Percentiles rank a stretch among this genome's conserved stretches.
Conservation (phyloP, 2,113 vertebrate species). For the Cromileptes altivelis region DNA sequence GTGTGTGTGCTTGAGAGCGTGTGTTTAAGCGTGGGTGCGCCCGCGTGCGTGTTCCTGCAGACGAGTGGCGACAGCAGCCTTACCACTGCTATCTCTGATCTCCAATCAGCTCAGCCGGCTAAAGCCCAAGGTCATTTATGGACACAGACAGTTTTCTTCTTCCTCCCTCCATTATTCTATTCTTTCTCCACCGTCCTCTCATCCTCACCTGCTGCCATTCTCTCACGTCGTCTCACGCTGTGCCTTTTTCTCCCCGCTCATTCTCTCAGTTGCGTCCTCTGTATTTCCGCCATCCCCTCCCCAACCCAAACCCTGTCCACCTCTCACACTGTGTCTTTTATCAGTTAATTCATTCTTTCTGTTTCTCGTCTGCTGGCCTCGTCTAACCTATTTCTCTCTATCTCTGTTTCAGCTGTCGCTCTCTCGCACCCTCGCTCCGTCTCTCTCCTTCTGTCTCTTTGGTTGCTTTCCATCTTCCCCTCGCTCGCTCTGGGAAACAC, state of each 20-base stretch:
- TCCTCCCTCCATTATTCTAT: conserved; percentile 45
- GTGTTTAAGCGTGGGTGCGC: conserved; percentile 11
- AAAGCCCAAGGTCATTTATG: conserved; percentile 78
- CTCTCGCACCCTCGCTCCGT: conserved; percentile 21
- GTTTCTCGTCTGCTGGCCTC: conserved; percentile 71
- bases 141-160: conserved; percentile 43
- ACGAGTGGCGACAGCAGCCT: conserved; percentile 64
- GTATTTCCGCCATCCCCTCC: conserved; percentile 35
- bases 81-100: conserved; percentile 73
- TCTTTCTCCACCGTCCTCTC: conserved; percentile 34
- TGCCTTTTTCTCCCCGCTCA: conserved; percentile 14
- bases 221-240: conserved; percentile 38
- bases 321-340: conserved; percentile 68
- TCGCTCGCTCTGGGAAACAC: conserved; percentile 46
- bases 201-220: conserved; percentile 52
- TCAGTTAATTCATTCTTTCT: conserved; percentile 78
- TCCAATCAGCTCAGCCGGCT: conserved; percentile 72
- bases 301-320: conserved; percentile 51
- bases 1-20: conserved; percentile 15
- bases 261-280: conserved; percentile 24
- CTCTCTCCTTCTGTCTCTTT: conserved; percentile 59
- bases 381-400: conserved; percentile 76
- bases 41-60: conserved; percentile 25
- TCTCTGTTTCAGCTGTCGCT: conserved; percentile 67
- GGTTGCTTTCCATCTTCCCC: conserved; percentile 52